Evolutionary conservation across 1,140 invertebrate species (phyloP).

Genomic region (Acromyrmex heyeri): DNA sequence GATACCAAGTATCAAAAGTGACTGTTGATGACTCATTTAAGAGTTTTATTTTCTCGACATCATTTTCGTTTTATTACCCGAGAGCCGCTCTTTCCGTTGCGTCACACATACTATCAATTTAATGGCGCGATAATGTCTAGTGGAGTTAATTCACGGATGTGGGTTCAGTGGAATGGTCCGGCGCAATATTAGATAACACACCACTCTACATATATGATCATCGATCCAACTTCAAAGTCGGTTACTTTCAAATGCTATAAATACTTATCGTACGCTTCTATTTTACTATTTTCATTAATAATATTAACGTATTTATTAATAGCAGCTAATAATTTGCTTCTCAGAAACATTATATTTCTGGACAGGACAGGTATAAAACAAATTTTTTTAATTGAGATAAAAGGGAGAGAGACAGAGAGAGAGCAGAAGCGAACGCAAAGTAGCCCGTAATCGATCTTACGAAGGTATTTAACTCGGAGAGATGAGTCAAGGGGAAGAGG

Average conservation of each 20-base stretch:
- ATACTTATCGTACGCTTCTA: not conserved
- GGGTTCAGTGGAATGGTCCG: not conserved
- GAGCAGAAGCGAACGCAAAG: not conserved
- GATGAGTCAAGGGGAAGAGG: slow-evolving; percentile 22
- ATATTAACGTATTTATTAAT: too few relatives aligned
- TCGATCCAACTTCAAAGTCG: slow-evolving; percentile 7
- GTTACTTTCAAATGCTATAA: slow-evolving; percentile 26
- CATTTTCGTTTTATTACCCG: slow-evolving; percentile 23
- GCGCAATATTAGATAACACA: slow-evolving; percentile 50
- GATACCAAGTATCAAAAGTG: not conserved
- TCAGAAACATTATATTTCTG: not conserved
- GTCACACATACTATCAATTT: slow-evolving; percentile 13
- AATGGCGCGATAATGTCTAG: slow-evolving; percentile 23
- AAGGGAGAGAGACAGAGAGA: not conserved
- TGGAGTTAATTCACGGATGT: slow-evolving; percentile 16
- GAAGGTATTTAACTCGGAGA: slow-evolving; percentile 5
- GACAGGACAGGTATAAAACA: not conserved
- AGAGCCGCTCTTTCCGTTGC: slow-evolving; percentile 11
- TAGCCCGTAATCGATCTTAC: slow-evolving; percentile 21
- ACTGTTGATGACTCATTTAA: not conserved
- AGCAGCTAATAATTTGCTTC: too few relatives aligned
- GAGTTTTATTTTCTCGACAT: slow-evolving; percentile 18
- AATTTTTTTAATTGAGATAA: not conserved
- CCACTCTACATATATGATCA: not conserved
- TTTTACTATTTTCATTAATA: not conserved